A percentile compares a stretch with the other conserved stretches of the same genome.
Conservation (phyloP, 2,797 vertebrate genomes). For the Amazona finschi region DNA sequence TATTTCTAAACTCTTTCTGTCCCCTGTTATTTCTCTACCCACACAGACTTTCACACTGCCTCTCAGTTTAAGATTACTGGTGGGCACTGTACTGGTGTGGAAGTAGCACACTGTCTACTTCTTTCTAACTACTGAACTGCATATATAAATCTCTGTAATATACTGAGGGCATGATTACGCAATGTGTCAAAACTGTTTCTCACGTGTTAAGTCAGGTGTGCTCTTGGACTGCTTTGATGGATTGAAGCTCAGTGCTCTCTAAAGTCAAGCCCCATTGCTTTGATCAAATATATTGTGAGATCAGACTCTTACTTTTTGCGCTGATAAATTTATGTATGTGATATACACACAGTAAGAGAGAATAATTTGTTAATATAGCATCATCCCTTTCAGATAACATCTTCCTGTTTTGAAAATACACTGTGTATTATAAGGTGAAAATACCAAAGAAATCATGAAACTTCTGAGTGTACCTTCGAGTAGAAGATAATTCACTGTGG, state of each 20-base stretch:
- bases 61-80: slow-evolving; percentile 63
- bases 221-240: background rate
- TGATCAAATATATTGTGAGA: background rate
- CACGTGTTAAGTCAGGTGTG: background rate
- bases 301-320: background rate
- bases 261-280: background rate
- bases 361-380: background rate
- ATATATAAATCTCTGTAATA: background rate
- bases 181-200: slow-evolving; percentile 1
- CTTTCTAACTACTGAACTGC: slow-evolving; percentile 26
- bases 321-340: background rate
- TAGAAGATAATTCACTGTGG: background rate
- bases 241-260: background rate
- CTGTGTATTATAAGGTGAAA: background rate
- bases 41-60: slow-evolving; percentile 69
- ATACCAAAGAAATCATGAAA: background rate
- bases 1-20: slow-evolving; percentile 64
- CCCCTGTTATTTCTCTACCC: slow-evolving; percentile 68
- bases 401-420: background rate
- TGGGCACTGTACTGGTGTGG: slow-evolving; percentile 59
- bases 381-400: background rate
- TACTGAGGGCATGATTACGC: slow-evolving; percentile 10
- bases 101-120: slow-evolving; percentile 58
- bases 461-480: background rate
- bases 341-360: background rate